Base-by-base conservation (phyloP, 2,113 vertebrate genomes). In the Ophthalmolycus amberensis region DNA sequence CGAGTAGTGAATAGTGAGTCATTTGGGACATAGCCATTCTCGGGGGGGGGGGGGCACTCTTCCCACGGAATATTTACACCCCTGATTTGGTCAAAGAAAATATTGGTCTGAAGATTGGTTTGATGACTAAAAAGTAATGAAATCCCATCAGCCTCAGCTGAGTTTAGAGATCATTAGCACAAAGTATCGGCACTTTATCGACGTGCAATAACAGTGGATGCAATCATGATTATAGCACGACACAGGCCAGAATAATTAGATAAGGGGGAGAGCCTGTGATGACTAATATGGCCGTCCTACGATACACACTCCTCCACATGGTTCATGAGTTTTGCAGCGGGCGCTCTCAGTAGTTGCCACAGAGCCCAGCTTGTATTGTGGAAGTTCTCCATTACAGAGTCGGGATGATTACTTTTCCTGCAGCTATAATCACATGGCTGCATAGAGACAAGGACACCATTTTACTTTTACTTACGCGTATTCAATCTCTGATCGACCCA, bases 241-340 rank as follows among this genome's bases (percentile, higher is more conserved):
- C 4, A 3, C 8, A 60, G 60, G 27, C 42, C 40, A 78, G 70
- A 70, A 62, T 40, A 75, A 74, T 70, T 16, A 62, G 65, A 81
- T 54, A 25, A 5, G 52, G 74, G 15, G 25, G 11, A 64, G 78
- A 73, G 0, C 2, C 15, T 71, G 58, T 42, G 66, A 79, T 74
- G 44, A 64, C 64, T 37, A 78, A 66, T 71, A 18, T 48, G 16
- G 52, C 25, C 20, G 40, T 59, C 65, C 40, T 37, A 64, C 46
- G 14, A 20, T 50, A 52, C 71, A 40, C 34, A 52, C 34, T 66
- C 16, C 69, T 78, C 29, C 14, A 6, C 27, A 70, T 63, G 63
- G 59, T 68, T 37, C 9, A 65, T 54, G 18, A 71, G 38, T 9
- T 56, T 56, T 66, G 37, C 48, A 76, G 38, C 5, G 48, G n/a